Evolutionary conservation across 2,113 vertebrate genomes (phyloP).

Genomic region (Mugil cephalus): DNA sequence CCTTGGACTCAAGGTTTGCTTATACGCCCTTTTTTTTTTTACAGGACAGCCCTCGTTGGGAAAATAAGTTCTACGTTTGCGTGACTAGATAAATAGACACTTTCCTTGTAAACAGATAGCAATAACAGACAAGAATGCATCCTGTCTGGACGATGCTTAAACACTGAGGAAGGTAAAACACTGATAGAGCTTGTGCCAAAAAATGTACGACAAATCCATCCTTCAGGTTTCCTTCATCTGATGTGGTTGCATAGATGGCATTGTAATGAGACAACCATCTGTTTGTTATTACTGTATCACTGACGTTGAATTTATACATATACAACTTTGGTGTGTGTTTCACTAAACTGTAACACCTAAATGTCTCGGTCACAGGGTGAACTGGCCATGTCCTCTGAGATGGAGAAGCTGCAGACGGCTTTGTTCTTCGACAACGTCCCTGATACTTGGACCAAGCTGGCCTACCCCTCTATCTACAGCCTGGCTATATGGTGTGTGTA

Average conservation of each 20-base stretch:
- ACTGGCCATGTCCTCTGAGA: constrained; percentile 94
- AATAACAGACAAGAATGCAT: background rate
- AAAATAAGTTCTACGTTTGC: background rate
- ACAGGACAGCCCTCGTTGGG: background rate
- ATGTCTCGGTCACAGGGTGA: constrained; percentile 90
- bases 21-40: background rate
- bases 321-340: no score
- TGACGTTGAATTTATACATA: no score
- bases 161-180: background rate
- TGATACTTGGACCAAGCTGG: constrained; percentile 90
- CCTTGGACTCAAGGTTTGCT: constrained; percentile 83
- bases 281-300: no score
- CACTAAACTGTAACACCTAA: constrained; percentile 79
- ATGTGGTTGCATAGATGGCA: no score
- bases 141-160: background rate
- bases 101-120: background rate
- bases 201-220: no score
- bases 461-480: constrained; percentile 91
- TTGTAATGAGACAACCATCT: no score
- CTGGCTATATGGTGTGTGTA: constrained; percentile 84
- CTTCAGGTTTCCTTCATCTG: background rate
- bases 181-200: no score
- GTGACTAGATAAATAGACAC: background rate
- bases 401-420: constrained; percentile 93
- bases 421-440: constrained; percentile 94